Conservation (phyloP, 2,888 invertebrate species). For the Oscheius sp. region DNA sequence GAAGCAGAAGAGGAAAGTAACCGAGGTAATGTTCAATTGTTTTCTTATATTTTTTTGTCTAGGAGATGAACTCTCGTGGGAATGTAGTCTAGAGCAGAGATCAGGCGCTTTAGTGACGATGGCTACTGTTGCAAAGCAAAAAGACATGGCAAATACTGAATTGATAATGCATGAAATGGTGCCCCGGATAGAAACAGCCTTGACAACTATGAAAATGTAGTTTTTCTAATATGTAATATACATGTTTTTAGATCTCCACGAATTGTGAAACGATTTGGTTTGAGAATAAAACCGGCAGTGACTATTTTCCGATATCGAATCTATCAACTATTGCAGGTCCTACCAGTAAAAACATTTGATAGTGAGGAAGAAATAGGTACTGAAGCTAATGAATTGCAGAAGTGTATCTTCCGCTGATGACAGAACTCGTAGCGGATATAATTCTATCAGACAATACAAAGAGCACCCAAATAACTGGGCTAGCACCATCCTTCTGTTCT, state of each 20-base stretch:
- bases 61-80: conserved; percentile 96
- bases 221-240: not conserved
- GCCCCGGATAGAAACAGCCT: conserved; percentile 39
- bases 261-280: conserved; percentile 87
- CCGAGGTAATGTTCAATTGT: conserved; percentile 29
- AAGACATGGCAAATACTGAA: conserved; percentile 42
- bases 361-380: conserved; percentile 27
- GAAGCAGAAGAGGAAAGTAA: conserved; percentile 93
- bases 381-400: conserved; percentile 42
- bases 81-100: conserved; percentile 88
- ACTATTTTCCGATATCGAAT: conserved; percentile 82
- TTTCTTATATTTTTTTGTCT: conserved; percentile 73
- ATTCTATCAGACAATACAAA: conserved; percentile 92
- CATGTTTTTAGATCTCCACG: conserved; percentile 79
- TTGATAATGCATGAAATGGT: conserved; percentile 46
- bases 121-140: conserved; percentile 48
- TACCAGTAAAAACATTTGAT: conserved; percentile 47
- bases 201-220: conserved; percentile 46
- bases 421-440: conserved; percentile 91
- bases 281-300: conserved; percentile 72
- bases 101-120: conserved; percentile 87
- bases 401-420: conserved; percentile 83
- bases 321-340: conserved; percentile 81
- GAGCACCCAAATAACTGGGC: conserved; percentile 84
- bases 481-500: conserved; percentile 84